Percentiles rank a stretch among this genome's conserved stretches.
Conservation (phyloP, 2,888 invertebrate species). For the Yponomeuta malinellus region DNA sequence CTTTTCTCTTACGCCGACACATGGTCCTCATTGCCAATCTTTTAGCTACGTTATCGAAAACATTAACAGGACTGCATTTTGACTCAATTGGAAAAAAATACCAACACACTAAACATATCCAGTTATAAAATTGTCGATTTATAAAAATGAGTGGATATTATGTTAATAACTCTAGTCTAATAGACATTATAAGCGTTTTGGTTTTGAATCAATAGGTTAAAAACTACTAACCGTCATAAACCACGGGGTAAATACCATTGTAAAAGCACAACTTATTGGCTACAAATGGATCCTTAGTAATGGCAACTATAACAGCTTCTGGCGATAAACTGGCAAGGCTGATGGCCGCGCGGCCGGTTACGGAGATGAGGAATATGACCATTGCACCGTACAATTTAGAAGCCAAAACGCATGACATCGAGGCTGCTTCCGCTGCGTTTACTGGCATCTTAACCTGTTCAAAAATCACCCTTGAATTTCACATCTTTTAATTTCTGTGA, state of each 20-base stretch:
- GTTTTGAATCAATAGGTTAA: not conserved
- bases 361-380: not conserved
- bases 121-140: no score
- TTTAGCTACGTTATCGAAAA: no score
- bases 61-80: no score
- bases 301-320: conserved; percentile 27
- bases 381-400: conserved; percentile 21
- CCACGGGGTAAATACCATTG: conserved; percentile 48
- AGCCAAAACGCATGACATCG: conserved; percentile 27
- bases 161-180: no score
- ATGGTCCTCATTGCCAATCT: no score
- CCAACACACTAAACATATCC: no score
- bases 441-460: conserved; percentile 30
- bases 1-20: no score
- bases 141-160: no score
- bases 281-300: conserved; percentile 36
- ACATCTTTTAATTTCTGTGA: no score
- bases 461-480: not conserved
- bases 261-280: conserved; percentile 74
- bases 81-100: no score
- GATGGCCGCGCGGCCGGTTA: conserved; percentile 1
- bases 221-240: conserved; percentile 26
- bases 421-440: conserved; percentile 33
- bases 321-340: conserved; percentile 17
- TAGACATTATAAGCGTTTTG: no score